phyloP scores from a whole-genome alignment of 2,888 invertebrate genomes.

The Myopa testacea region DNA sequence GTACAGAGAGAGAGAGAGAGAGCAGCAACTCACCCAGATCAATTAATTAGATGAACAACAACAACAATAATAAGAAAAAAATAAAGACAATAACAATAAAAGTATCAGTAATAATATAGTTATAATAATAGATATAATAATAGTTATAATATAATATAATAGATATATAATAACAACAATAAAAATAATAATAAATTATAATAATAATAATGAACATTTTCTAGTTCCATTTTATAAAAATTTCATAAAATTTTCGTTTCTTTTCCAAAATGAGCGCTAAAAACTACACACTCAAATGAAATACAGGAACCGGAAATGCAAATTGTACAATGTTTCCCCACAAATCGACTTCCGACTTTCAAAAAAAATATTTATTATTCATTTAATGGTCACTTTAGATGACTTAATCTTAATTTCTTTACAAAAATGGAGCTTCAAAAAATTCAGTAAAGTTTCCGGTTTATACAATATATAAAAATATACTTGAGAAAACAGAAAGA shows the following conservation, averaged over 20 bases:
- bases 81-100: too few relatives aligned
- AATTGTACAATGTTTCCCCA: neutral
- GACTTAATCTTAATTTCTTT: neutral
- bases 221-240: neutral
- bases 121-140: too few relatives aligned
- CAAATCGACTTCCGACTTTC: neutral
- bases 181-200: neutral
- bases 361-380: neutral
- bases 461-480: slow-evolving; percentile 21
- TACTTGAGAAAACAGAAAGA: slow-evolving; percentile 39
- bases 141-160: too few relatives aligned
- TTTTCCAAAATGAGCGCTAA: neutral
- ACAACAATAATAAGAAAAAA: neutral
- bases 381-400: neutral
- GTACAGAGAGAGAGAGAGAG: neutral
- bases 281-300: neutral
- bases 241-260: neutral
- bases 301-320: neutral
- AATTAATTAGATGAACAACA: neutral
- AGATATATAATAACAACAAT: too few relatives aligned
- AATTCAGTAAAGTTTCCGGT: too few relatives aligned
- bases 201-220: neutral
- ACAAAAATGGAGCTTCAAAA: too few relatives aligned
- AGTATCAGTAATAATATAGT: too few relatives aligned
- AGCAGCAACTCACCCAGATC: neutral